Conservation (phyloP, 2,797 vertebrate species). For the Merluccius polli region DNA sequence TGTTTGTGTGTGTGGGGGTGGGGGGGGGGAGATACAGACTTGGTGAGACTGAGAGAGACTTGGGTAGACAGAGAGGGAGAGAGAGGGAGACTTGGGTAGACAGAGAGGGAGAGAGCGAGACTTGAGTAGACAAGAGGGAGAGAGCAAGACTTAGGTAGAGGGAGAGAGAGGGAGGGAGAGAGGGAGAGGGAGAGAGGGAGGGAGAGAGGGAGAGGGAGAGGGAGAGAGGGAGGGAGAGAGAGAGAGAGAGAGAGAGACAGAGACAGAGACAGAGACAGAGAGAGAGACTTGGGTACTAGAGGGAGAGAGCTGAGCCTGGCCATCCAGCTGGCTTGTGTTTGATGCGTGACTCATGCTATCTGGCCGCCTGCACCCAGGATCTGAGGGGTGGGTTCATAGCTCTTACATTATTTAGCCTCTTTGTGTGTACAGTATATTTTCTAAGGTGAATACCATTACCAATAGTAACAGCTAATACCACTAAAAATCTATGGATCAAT, state of each 20-base stretch:
- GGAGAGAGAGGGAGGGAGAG: neutral
- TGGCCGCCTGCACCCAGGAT: neutral
- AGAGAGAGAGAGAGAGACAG: neutral
- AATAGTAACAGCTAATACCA: no score
- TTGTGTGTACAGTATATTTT: neutral
- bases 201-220: neutral
- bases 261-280: no score
- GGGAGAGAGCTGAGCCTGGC: neutral
- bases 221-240: neutral
- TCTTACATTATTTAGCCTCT: neutral
- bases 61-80: no score
- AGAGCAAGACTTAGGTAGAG: no score
- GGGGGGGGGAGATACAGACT: constrained; percentile 18
- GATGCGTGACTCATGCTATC: neutral
- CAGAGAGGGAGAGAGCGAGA: no score
- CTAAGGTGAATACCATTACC: no score
- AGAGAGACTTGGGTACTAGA: neutral
- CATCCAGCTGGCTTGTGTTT: neutral
- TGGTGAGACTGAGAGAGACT: neutral
- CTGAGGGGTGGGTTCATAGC: neutral
- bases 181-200: no score
- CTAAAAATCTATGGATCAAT: no score
- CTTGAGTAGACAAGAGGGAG: no score
- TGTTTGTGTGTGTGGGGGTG: neutral
- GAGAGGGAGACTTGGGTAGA: no score